These are phyloP conservation scores for Genyomyrus donnyi DNA, from an alignment of 2,113 vertebrate genomes.

Conservation along the genomic window DNA sequence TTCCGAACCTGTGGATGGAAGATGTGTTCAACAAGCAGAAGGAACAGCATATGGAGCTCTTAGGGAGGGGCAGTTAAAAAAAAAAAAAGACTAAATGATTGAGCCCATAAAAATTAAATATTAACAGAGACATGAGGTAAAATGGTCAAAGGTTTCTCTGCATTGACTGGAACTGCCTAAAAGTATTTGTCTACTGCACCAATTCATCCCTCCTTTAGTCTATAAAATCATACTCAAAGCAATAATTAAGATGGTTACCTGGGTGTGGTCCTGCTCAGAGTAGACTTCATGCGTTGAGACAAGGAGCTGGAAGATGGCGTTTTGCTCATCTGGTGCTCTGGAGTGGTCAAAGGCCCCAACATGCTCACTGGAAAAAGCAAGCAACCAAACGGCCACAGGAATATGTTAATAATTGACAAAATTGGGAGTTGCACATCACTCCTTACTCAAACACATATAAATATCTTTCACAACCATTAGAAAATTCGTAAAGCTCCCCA, in stretches of 20 bases:
- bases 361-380: slow-evolving; percentile 71
- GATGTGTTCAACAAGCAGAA: background rate
- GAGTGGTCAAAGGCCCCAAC: slow-evolving; percentile 87
- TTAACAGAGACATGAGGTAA: background rate
- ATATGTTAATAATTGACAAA: background rate
- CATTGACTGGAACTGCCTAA: background rate
- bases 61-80: background rate
- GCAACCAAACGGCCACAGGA: background rate
- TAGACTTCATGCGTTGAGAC: slow-evolving; percentile 79
- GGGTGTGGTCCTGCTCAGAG: slow-evolving; percentile 77
- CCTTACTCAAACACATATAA: background rate
- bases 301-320: slow-evolving; percentile 86
- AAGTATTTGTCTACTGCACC: background rate
- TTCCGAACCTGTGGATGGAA: slow-evolving; percentile 71
- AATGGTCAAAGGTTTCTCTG: slow-evolving; percentile 4
- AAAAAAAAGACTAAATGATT: background rate
- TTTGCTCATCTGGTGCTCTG: slow-evolving; percentile 84
- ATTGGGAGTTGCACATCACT: background rate
- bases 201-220: background rate
- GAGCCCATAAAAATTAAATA: background rate
- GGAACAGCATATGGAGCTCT: background rate
- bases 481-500: background rate
- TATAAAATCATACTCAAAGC: background rate
- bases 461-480: background rate
- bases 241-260: slow-evolving; percentile 58